phyloP scores from a whole-genome alignment of 2,113 vertebrate genomes.

The Otolemur garnettii region DNA sequence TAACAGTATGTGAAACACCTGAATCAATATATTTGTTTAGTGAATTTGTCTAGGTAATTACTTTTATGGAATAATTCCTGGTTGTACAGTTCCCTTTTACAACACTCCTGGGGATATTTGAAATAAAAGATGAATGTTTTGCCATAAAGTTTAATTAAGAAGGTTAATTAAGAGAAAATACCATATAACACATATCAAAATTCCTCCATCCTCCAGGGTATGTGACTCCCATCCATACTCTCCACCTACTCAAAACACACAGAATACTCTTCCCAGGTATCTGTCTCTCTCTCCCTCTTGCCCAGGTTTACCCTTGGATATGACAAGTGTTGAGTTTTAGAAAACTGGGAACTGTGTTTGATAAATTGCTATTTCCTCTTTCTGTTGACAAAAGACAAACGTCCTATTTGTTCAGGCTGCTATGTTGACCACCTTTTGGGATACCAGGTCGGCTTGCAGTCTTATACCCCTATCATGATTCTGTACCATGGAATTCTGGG shows the following conservation, averaged over 20 bases:
- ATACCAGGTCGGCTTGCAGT: rapidly evolving
- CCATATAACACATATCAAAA: neutral
- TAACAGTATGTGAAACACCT: neutral
- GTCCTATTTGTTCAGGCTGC: neutral
- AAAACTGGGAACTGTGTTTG: neutral
- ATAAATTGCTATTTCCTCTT: neutral
- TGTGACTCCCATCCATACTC: rapidly evolving
- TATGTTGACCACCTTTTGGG: neutral
- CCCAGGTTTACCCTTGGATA: neutral
- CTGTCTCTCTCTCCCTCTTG: neutral
- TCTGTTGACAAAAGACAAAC: neutral
- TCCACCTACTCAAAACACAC: neutral
- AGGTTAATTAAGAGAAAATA: constrained; percentile 68
- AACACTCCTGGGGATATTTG: constrained; percentile 31
- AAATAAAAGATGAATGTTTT: constrained; percentile 67
- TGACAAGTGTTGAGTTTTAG: neutral
- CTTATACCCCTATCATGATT: too few relatives aligned
- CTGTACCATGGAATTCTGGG: neutral
- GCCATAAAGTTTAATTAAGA: constrained; percentile 70
- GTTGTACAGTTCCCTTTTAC: constrained; percentile 39
- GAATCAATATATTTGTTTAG: constrained; percentile 36
- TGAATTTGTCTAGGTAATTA: constrained; percentile 53
- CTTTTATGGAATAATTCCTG: constrained; percentile 56
- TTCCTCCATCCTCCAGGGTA: neutral
- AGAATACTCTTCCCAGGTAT: neutral